These are phyloP conservation scores for Leucophenga varia DNA, from an alignment of 1,140 invertebrate species.

Conservation along the genomic window DNA sequence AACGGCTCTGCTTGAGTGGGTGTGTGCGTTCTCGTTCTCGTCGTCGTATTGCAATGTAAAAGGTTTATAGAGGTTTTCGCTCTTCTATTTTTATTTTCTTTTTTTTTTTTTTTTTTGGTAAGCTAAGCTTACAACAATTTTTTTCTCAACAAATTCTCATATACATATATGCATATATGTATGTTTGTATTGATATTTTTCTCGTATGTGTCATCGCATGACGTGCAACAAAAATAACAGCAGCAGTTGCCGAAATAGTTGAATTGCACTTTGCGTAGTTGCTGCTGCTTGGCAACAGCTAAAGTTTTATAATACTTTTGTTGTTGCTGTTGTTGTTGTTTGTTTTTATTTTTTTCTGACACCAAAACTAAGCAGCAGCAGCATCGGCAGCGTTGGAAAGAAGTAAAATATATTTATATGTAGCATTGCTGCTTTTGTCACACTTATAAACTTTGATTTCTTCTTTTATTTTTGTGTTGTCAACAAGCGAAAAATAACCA, in stretches of 20 bases:
- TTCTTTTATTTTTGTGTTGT: too few species aligned
- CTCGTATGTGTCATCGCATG: conserved; percentile 19
- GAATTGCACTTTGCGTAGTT: neutral
- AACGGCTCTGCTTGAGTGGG: conserved; percentile 7
- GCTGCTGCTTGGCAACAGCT: conserved; percentile 41
- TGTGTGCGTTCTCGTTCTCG: conserved; percentile 30
- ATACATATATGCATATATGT: conserved; percentile 16
- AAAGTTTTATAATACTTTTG: conserved; percentile 54
- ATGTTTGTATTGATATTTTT: conserved; percentile 22
- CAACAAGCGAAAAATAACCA: too few species aligned
- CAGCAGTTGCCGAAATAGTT: conserved; percentile 1
- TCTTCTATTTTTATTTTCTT: too few species aligned
- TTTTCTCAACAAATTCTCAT: neutral
- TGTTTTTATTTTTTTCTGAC: conserved; percentile 28
- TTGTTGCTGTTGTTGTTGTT: conserved; percentile 14
- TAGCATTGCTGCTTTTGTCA: too few species aligned
- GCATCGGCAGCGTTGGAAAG: too few species aligned
- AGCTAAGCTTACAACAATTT: too few species aligned
- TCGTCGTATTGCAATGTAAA: conserved; percentile 25
- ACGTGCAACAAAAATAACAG: conserved; percentile 39
- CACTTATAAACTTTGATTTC: too few species aligned
- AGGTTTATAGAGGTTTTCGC: conserved; percentile 27
- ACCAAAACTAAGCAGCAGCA: too few species aligned
- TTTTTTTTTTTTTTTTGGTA: conserved; percentile 28
- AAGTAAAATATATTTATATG: too few species aligned